A percentile compares a stretch with the other conserved stretches of the same genome.
Evolutionary conservation across 2,113 vertebrate species (phyloP).

Genomic region (Cyrtonyx montezumae): DNA sequence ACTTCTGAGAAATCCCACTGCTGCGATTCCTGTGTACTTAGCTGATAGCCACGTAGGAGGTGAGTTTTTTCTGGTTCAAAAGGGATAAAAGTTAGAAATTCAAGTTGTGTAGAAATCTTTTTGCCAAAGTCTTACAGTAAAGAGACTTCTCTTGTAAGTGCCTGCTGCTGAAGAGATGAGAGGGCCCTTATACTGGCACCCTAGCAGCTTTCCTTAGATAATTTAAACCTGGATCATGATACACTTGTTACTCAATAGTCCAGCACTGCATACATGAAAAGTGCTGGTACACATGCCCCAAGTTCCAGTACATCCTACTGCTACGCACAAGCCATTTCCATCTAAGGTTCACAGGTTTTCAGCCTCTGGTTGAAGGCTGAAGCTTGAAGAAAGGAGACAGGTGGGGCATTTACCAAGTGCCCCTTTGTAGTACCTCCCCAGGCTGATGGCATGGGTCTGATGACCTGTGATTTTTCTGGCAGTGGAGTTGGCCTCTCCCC

Average conservation of each 20-base stretch:
- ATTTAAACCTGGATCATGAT: neutral
- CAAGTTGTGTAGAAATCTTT: neutral
- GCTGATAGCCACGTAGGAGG: neutral
- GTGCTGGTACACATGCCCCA: neutral
- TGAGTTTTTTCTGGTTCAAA: neutral
- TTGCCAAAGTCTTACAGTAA: neutral
- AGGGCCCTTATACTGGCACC: neutral
- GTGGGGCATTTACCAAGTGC: neutral
- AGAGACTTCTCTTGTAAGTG: neutral
- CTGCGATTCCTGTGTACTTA: neutral
- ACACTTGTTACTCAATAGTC: neutral
- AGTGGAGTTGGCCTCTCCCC: fast-evolving
- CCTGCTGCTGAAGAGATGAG: neutral
- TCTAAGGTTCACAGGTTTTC: neutral
- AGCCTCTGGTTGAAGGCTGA: neutral
- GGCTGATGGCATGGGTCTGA: neutral
- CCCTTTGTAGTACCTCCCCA: neutral
- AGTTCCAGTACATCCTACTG: neutral
- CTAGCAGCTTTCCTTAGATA: neutral
- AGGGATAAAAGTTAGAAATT: neutral
- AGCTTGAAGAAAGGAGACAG: neutral
- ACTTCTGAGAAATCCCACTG: neutral
- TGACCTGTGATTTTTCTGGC: neutral
- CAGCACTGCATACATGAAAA: neutral
- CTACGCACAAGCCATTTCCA: neutral